Evolutionary conservation across 1,140 invertebrate species (phyloP), one percentile per base, ranked within the genome.

Genomic region (Dermatophagoides farinae): DNA sequence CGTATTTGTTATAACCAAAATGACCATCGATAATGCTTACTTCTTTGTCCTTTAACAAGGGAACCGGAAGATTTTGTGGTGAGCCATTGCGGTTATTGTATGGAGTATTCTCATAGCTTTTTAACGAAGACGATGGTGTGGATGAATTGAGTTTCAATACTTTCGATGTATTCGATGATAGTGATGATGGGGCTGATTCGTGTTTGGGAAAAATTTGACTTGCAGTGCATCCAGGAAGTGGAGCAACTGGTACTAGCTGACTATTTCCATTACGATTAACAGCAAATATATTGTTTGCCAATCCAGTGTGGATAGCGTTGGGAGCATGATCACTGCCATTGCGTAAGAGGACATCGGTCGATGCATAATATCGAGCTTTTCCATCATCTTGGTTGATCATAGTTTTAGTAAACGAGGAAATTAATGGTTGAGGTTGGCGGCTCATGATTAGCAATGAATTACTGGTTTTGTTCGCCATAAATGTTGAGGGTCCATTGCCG

Each of bases 1-100:
- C 58, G 23, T 49, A 60, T 43, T 49, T 60, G 11, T 44, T 50
- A 23, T 47, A 60, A 43, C 58, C 58, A 49, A 60, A 60, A n/a
- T 47, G 46, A 10, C 43, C 43, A 41, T 50, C 23, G 10, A 60
- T 60, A 16, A 52, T n/a, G 18, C 20, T 50, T 2, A 60, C 23
- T 10, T 60, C 58, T 12, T 18, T 41, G 8, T 60, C 58, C 18
- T 49, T 49, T 9, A 60, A 2, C 44, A 12, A 10, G 5, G 58
- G 58, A 16, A 55, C 18, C 18, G 31, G 4, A n/a, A 6, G 8
- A 10, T 11, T 11, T 18, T 44, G 6, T 16, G 58, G 39, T 2
- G 57, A 23, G 4, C n/a, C 46, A 9, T 50, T 47, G 2, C 12
- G 12, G 40, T 14, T 25, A 14, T 58, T 50, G n/a, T 18, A 57